Conservation (phyloP, 2,113 vertebrate genomes). For the Scomber colias region DNA sequence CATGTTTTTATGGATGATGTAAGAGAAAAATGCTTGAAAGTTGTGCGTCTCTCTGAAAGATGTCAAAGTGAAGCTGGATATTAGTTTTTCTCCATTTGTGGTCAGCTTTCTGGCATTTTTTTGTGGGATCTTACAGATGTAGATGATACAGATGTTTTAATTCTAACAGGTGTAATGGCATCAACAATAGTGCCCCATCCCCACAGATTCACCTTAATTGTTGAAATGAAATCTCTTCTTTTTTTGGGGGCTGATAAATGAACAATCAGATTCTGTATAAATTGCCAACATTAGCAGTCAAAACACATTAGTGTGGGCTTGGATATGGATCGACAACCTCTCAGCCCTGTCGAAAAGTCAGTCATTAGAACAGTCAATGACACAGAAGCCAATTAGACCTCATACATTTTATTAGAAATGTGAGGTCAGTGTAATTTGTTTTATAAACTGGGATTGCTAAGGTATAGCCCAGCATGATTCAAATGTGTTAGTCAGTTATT, state of each 20-base stretch:
- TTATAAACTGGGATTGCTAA: background rate
- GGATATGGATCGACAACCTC: no score
- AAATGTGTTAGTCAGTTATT: no score
- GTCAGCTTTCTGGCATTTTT: no score
- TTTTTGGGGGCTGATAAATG: background rate
- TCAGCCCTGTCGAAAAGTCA: background rate
- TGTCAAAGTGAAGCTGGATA: no score
- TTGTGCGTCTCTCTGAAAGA: no score
- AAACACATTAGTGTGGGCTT: background rate
- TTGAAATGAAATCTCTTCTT: conserved; percentile 4
- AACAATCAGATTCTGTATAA: background rate
- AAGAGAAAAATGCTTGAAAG: no score
- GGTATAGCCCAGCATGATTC: no score
- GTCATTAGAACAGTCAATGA: background rate
- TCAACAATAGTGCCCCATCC: background rate
- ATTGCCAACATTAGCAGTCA: background rate
- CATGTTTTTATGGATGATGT: no score
- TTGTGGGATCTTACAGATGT: no score
- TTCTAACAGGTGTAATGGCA: no score
- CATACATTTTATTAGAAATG: background rate
- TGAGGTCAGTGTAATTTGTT: background rate
- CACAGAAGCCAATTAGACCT: background rate
- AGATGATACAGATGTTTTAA: no score
- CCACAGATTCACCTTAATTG: background rate
- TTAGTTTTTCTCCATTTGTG: no score